Evolutionary conservation across 2,797 vertebrate species (phyloP).

Genomic region (Bucorvus abyssinicus): DNA sequence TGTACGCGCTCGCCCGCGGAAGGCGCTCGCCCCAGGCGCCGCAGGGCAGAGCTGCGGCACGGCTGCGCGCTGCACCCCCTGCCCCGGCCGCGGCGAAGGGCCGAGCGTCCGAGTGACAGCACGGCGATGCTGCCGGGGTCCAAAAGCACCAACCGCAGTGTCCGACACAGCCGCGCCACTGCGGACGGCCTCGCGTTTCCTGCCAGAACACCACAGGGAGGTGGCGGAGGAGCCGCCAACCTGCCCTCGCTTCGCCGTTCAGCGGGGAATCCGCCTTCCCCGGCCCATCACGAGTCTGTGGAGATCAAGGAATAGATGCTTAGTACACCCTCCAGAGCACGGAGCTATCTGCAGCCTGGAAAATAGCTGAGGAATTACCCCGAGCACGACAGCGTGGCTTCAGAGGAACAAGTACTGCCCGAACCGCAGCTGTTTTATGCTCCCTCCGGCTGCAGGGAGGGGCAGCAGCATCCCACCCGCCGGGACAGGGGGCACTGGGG

Average conservation of each 20-base stretch:
- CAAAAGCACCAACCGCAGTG: not conserved
- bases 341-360: not conserved
- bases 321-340: not conserved
- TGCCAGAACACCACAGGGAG: not conserved
- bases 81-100: accelerated
- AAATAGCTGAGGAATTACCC: slow-evolving; percentile 6
- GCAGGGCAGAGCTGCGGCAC: not conserved
- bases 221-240: not conserved
- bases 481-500: too few species aligned
- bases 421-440: not conserved
- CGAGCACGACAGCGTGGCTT: not conserved
- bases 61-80: not conserved
- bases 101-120: accelerated
- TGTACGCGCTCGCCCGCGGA: not conserved
- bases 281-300: not conserved
- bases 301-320: not conserved
- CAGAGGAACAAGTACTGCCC: not conserved
- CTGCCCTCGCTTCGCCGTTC: not conserved
- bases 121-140: not conserved
- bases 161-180: accelerated
- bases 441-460: not conserved
- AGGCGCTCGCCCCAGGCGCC: accelerated
- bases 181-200: not conserved
- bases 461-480: not conserved
- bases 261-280: not conserved